Percentiles rank a stretch among this genome's conserved stretches.
These are phyloP conservation scores for Cepaea hortensis DNA, from an alignment of 2,888 invertebrate species.

Conservation along the genomic window DNA sequence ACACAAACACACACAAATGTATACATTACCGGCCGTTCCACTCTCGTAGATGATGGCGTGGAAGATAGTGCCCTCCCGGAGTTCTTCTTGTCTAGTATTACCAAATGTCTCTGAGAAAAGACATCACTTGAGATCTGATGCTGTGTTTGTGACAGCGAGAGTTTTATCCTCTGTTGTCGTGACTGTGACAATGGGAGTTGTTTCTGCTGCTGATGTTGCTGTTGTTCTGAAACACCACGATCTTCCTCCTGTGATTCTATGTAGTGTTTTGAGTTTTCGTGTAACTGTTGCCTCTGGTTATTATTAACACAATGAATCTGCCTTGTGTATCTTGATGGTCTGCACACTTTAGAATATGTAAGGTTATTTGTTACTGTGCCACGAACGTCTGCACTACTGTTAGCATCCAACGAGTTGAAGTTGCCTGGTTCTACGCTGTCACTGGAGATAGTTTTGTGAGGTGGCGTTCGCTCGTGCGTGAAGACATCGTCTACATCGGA, in stretches of 20 bases:
- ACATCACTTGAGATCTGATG: neutral
- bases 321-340: no score
- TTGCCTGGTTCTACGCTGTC: neutral
- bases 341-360: no score
- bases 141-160: slow-evolving; percentile 1
- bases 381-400: no score
- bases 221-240: neutral
- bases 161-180: neutral
- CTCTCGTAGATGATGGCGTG: neutral
- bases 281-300: neutral
- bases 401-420: no score
- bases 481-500: neutral
- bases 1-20: neutral
- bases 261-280: no score
- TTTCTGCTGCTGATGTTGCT: neutral
- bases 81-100: slow-evolving; percentile 8
- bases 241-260: no score
- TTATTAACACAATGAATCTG: neutral
- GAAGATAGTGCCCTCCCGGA: neutral
- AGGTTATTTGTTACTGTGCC: no score
- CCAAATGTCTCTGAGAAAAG: neutral
- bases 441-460: neutral
- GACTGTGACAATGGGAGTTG: neutral
- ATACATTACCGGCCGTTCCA: neutral
- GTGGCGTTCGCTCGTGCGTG: no score